Base-by-base conservation (phyloP, 2,113 vertebrate species). In the Triplophysa siluroides region DNA sequence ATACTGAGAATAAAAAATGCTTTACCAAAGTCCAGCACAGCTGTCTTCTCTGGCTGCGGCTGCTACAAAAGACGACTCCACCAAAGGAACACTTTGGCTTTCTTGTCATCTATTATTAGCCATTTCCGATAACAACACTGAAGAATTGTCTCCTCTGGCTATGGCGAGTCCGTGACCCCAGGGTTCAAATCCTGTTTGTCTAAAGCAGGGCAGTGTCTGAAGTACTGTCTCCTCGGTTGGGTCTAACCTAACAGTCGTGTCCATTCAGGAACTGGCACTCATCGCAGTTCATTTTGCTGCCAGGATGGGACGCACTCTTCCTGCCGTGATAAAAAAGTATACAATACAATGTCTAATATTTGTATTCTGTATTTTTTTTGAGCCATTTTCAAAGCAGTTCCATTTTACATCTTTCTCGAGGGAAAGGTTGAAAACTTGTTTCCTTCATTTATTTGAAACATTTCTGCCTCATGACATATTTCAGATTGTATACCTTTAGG, bases 171-270 rank as follows among this genome's bases (percentile, higher is more conserved):
- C 87, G 83, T 83, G 85, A 90, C 91, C 91, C 90, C 88, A 87
- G 88, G 86, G 85, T 90, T 81, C 60, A 92, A 88, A 92, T 93
- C 92, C 91, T 92, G 92, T 93, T 93, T 92, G 92, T 89, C 89
- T 92, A 89, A 81, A 33, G 71, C 84, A 90, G 83, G 87, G 83
- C 79, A 83, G 89, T 88, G 91, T 91, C 92, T 92, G 91, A 89
- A 89, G 86, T 77, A 71, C 79, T 67, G 76, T 78, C 84, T 83
- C 78, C 78, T 65, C 65, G 26, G 21, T 64, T 84, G 83, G 74
- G 54, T 85, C 78, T 80, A 76, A 83, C 78, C 82, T 72, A 83
- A 82, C 58, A 77, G 65, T 76, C 54, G 74, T 71, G 78, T 80
- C 78, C 79, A 81, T 65, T 76, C 56, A 38, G 83, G 85, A 83